Evolutionary conservation across 2,797 vertebrate genomes (phyloP).

Genomic region (Alosa sapidissima): DNA sequence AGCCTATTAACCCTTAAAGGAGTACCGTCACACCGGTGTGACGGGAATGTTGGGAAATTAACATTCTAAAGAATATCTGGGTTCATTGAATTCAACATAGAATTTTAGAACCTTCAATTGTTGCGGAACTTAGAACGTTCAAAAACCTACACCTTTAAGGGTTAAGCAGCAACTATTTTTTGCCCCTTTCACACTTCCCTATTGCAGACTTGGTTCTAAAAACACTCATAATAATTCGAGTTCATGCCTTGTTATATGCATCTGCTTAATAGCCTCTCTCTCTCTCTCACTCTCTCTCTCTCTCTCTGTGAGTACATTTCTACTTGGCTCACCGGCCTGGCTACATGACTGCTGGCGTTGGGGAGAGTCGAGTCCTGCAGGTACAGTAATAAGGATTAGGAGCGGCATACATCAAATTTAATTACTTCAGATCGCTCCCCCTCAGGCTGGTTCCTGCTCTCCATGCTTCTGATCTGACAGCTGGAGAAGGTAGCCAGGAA

Average conservation of each 20-base stretch:
- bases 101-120: too few species aligned
- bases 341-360: slow-evolving; percentile 36
- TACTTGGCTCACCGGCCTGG: slow-evolving; percentile 23
- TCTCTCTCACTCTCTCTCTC: not conserved
- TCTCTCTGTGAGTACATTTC: slow-evolving; percentile 24
- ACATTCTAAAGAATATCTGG: too few species aligned
- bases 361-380: slow-evolving; percentile 52
- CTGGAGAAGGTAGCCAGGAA: slow-evolving; percentile 56
- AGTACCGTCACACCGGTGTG: too few species aligned
- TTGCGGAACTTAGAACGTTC: too few species aligned
- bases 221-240: not conserved
- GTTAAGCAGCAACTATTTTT: not conserved
- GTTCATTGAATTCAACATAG: too few species aligned
- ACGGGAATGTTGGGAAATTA: too few species aligned
- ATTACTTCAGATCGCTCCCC: slow-evolving; percentile 61
- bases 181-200: not conserved
- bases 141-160: too few species aligned
- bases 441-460: slow-evolving; percentile 47
- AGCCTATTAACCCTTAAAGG: not conserved
- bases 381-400: slow-evolving; percentile 60
- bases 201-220: not conserved
- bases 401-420: slow-evolving; percentile 61
- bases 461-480: slow-evolving; percentile 60
- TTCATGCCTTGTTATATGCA: slow-evolving; percentile 4
- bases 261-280: not conserved